Percentiles rank a stretch among this genome's conserved stretches.
phyloP scores from a whole-genome alignment of 2,797 vertebrate species.

The Micropoecilia bifurca region DNA sequence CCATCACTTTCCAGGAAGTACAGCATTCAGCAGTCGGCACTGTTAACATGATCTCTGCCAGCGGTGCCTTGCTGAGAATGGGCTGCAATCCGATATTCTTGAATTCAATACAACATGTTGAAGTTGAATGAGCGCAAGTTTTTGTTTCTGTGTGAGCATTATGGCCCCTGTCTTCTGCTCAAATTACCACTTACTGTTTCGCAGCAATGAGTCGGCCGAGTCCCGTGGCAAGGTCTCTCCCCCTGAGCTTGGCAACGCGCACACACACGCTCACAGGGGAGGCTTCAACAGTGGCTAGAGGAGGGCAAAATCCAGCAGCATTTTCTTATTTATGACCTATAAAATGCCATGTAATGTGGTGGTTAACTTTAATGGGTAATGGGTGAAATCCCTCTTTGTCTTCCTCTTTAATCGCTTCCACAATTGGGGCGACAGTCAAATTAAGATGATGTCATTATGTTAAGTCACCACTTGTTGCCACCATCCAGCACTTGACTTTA shows the following conservation, averaged over 20 bases:
- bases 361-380: conserved; percentile 81
- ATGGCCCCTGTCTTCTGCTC: conserved; percentile 19
- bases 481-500: conserved; percentile 63
- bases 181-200: conserved; percentile 43
- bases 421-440: conserved; percentile 78
- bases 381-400: conserved; percentile 81
- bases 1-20: conserved; percentile 71
- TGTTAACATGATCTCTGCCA: conserved; percentile 52
- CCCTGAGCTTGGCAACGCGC: conserved; percentile 65
- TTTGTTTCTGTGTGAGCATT: conserved; percentile 26
- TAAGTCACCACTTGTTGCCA: conserved; percentile 70
- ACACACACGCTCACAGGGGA: conserved; percentile 52
- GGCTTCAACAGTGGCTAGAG: conserved; percentile 69
- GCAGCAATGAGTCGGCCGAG: conserved; percentile 43
- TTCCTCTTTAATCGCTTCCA: conserved; percentile 78
- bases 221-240: conserved; percentile 61
- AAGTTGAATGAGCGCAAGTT: conserved; percentile 39
- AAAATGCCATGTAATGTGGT: conserved; percentile 80
- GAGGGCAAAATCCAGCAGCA: conserved; percentile 73
- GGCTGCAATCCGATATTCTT: conserved; percentile 56
- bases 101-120: conserved; percentile 47
- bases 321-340: conserved; percentile 80
- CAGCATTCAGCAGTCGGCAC: conserved; percentile 45
- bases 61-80: conserved; percentile 39
- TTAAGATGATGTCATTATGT: conserved; percentile 75